Evolutionary conservation across 1,140 invertebrate species (phyloP).

Genomic region (Drosophila littoralis): DNA sequence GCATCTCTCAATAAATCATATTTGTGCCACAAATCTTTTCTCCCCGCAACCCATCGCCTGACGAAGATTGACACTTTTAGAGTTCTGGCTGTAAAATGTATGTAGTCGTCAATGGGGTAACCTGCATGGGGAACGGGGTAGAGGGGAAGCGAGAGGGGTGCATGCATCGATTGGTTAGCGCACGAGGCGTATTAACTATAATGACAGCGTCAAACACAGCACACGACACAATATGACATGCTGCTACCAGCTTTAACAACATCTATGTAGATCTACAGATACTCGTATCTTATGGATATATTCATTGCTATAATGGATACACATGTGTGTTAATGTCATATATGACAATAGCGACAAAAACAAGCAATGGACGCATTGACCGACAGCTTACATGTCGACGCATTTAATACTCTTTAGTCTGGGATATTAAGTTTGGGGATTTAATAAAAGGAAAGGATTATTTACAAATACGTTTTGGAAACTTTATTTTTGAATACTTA

Average conservation of each 20-base stretch:
- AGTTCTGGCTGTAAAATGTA: constrained; percentile 1
- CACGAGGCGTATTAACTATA: constrained; percentile 47
- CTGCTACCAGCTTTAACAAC: constrained; percentile 22
- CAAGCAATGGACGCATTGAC: neutral
- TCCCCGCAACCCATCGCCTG: neutral
- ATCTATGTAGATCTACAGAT: constrained; percentile 4
- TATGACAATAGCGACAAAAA: constrained; percentile 19
- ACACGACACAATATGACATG: constrained; percentile 49
- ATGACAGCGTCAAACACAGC: constrained; percentile 57
- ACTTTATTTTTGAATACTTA: too few relatives aligned
- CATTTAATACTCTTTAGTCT: constrained; percentile 1
- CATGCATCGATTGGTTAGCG: constrained; percentile 21
- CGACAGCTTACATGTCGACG: neutral
- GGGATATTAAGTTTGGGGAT: neutral
- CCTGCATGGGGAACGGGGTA: neutral
- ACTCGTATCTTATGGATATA: constrained; percentile 16
- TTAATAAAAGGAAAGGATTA: neutral
- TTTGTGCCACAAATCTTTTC: constrained; percentile 36
- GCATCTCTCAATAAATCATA: constrained; percentile 75
- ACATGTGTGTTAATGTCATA: constrained; percentile 23
- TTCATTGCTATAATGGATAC: constrained; percentile 1
- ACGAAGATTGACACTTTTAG: constrained; percentile 44
- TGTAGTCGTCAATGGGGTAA: neutral
- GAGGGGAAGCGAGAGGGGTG: too few relatives aligned
- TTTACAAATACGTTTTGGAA: too few relatives aligned